Evolutionary conservation across 2,797 vertebrate genomes (phyloP).

Genomic region (Premnoplex brunnescens): DNA sequence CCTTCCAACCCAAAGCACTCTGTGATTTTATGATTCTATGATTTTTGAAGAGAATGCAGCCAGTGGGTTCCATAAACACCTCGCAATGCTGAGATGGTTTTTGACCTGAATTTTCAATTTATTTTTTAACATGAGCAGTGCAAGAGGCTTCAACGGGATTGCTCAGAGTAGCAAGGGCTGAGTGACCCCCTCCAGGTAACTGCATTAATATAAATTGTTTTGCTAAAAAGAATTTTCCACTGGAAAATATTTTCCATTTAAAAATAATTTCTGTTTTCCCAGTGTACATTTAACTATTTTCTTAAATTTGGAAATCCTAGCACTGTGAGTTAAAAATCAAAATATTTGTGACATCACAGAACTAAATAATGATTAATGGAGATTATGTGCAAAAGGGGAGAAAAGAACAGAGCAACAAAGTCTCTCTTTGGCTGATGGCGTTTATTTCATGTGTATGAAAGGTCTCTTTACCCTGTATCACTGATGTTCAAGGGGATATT

Average conservation of each 20-base stretch:
- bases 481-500: slow-evolving; percentile 32
- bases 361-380: not conserved
- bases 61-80: not conserved
- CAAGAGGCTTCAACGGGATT: not conserved
- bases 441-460: slow-evolving; percentile 38
- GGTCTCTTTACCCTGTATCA: not conserved
- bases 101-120: not conserved
- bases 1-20: not conserved
- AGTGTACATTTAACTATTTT: not conserved
- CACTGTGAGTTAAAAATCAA: not conserved
- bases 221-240: not conserved
- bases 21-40: not conserved
- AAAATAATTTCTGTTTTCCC: not conserved
- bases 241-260: not conserved
- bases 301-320: not conserved
- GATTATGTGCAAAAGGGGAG: not conserved
- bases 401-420: not conserved
- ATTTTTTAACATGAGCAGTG: not conserved
- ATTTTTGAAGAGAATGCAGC: not conserved
- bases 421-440: not conserved
- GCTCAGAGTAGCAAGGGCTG: not conserved
- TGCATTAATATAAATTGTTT: not conserved
- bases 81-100: not conserved
- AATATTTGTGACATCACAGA: not conserved
- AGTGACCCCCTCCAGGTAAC: not conserved